Evolutionary conservation across 1,140 invertebrate genomes (phyloP).

Genomic region (Psilanteris sp.): DNA sequence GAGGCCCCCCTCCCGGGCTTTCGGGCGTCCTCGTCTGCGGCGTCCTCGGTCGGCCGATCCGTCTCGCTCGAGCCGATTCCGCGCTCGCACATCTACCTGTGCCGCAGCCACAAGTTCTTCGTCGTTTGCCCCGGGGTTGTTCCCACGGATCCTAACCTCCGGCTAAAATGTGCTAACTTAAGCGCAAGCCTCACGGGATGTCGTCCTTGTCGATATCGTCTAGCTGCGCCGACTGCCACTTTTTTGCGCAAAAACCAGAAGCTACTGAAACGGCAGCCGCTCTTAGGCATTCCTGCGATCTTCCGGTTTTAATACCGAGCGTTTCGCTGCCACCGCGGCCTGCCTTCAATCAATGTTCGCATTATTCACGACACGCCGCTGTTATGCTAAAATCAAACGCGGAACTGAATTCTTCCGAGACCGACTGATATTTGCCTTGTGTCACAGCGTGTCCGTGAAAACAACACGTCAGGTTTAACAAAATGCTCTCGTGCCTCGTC

Average conservation of each 20-base stretch:
- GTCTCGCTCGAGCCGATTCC: slow-evolving; percentile 25
- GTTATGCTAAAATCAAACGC: slow-evolving; percentile 41
- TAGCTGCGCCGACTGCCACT: slow-evolving; percentile 45
- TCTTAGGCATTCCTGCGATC: slow-evolving; percentile 42
- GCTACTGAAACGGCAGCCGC: slow-evolving; percentile 36
- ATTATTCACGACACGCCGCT: slow-evolving; percentile 42
- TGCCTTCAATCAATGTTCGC: slow-evolving; percentile 33
- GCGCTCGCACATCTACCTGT: slow-evolving; percentile 66
- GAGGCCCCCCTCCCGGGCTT: slow-evolving; percentile 34
- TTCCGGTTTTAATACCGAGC: slow-evolving; percentile 53
- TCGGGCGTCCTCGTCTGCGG: slow-evolving; percentile 32
- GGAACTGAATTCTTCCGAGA: slow-evolving; percentile 35
- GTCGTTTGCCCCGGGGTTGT: slow-evolving; percentile 55
- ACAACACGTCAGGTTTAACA: background rate
- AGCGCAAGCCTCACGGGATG: slow-evolving; percentile 59
- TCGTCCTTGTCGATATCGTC: slow-evolving; percentile 67
- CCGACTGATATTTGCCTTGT: slow-evolving; percentile 7
- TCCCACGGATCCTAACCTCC: slow-evolving; percentile 70
- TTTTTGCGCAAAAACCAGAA: slow-evolving; percentile 57
- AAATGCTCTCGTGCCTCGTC: background rate
- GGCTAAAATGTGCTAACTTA: slow-evolving; percentile 64
- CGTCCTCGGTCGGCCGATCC: slow-evolving; percentile 7
- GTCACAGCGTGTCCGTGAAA: background rate
- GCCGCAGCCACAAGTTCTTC: slow-evolving; percentile 27
- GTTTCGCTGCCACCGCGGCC: slow-evolving; percentile 15